Evolutionary conservation across 1,140 invertebrate species (phyloP).

Genomic region (Adelges cooleyi): DNA sequence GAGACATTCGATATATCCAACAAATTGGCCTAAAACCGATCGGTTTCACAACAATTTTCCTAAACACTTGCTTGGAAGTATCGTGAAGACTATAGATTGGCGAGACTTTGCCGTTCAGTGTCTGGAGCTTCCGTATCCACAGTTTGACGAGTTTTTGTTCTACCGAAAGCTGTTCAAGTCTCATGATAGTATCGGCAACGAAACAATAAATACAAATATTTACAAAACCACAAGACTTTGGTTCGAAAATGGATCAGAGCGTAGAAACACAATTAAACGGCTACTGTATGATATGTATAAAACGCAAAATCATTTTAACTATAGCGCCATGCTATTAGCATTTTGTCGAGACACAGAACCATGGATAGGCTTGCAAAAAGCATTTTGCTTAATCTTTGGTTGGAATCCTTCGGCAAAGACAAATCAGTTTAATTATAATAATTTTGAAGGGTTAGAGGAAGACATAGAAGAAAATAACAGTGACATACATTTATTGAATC

Average conservation of each 20-base stretch:
- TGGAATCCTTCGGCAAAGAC: neutral
- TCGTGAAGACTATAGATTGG: neutral
- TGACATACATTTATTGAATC: neutral
- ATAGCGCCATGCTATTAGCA: conserved; percentile 9
- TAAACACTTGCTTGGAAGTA: neutral
- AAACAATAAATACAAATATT: neutral
- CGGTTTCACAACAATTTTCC: neutral
- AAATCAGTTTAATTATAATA: neutral
- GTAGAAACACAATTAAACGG: neutral
- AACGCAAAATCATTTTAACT: neutral
- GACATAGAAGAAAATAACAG: neutral
- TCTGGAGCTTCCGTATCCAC: neutral
- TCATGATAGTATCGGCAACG: neutral
- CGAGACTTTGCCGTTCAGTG: conserved; percentile 11
- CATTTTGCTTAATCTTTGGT: conserved; percentile 2
- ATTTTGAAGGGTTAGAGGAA: neutral
- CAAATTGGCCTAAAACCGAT: neutral
- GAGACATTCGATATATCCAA: neutral
- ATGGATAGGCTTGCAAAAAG: neutral
- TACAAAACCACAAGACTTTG: neutral
- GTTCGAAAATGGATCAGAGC: conserved; percentile 3
- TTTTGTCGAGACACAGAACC: neutral
- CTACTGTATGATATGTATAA: conserved; percentile 8
- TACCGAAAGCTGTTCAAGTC: neutral
- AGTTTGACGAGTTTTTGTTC: neutral